Conservation (phyloP, 2,888 invertebrate genomes). For the Hedychridium roseum region DNA sequence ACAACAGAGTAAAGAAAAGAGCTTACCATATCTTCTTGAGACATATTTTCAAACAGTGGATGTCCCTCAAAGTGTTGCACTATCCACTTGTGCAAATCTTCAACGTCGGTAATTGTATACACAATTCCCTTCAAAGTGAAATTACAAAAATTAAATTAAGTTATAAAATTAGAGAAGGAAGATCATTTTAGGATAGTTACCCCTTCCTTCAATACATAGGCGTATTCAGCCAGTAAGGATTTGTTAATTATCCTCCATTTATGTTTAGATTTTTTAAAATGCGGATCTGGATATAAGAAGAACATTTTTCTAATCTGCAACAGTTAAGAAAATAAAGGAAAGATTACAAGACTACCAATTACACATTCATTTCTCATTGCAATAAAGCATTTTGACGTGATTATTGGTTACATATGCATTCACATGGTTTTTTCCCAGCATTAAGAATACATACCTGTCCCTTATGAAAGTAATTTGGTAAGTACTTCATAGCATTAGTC, state of each 20-base stretch:
- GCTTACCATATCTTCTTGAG: conserved; percentile 79
- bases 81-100: conserved; percentile 98
- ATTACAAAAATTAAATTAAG: conserved; percentile 7
- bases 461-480: conserved; percentile 96
- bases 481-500: conserved; percentile 98
- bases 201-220: conserved; percentile 86
- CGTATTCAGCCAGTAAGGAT: conserved; percentile 94
- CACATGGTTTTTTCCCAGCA: no score
- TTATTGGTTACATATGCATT: no score
- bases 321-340: conserved; percentile 19
- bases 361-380: no score
- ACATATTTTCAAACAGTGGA: conserved; percentile 83
- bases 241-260: conserved; percentile 99
- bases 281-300: conserved; percentile 98
- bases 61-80: conserved; percentile 88
- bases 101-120: conserved; percentile 98
- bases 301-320: conserved; percentile 95
- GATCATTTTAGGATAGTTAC: no score
- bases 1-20: no score
- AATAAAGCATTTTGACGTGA: no score
- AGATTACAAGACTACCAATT: background rate
- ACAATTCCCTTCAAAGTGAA: conserved; percentile 76
- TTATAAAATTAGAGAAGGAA: conserved; percentile 5
- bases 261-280: conserved; percentile 98
- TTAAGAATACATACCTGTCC: conserved; percentile 80